Conservation (phyloP, 2,113 vertebrate genomes). For the Hippocampus abdominalis region DNA sequence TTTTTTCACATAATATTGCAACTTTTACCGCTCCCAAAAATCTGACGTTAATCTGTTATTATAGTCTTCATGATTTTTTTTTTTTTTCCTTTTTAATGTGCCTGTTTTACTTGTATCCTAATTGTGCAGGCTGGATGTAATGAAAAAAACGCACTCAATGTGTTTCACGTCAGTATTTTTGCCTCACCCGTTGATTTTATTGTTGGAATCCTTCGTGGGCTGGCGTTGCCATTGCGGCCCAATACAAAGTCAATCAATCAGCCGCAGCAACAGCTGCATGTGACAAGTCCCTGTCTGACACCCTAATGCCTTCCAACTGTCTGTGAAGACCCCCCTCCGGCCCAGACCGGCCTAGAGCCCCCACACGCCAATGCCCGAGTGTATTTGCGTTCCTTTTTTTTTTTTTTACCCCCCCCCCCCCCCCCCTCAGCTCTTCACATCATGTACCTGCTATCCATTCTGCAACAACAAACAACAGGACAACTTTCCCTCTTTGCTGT, state of each 20-base stretch:
- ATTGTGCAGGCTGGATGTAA: conserved; percentile 17
- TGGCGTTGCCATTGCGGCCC: conserved; percentile 59
- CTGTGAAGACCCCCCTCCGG: conserved; percentile 81
- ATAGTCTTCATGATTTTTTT: not conserved
- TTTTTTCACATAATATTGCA: not conserved
- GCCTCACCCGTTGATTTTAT: conserved; percentile 19
- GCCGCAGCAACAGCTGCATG: conserved; percentile 88
- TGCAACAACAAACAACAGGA: not conserved
- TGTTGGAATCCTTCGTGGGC: conserved; percentile 50
- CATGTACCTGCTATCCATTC: conserved; percentile 35
- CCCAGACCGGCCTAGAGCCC: conserved; percentile 33
- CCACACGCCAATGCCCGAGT: not conserved
- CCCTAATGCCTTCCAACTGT: conserved; percentile 90
- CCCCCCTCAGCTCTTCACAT: conserved; percentile 3
- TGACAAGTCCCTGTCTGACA: conserved; percentile 93
- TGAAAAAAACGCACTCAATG: conserved; percentile 15
- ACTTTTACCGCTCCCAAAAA: not conserved
- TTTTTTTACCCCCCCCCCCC: not conserved
- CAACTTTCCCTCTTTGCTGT: not conserved
- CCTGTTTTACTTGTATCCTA: not conserved
- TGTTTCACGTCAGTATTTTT: conserved; percentile 28
- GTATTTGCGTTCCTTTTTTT: not conserved
- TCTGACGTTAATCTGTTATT: not conserved
- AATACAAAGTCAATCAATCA: conserved; percentile 96
- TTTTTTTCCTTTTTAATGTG: not conserved